phyloP scores from a whole-genome alignment of 1,140 invertebrate genomes.

The Chrysopa pallens region DNA sequence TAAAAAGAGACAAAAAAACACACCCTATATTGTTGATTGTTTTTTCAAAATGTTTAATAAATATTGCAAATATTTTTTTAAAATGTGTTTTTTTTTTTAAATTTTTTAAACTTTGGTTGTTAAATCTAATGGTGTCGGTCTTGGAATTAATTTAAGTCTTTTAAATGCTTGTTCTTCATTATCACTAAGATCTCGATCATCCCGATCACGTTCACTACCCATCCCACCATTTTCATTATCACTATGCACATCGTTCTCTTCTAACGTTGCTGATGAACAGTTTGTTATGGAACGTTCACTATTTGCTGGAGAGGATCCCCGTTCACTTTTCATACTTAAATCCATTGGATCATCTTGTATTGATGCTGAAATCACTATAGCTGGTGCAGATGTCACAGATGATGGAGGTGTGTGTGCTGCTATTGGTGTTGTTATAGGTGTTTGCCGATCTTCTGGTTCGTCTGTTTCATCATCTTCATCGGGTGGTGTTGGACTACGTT shows the following conservation, averaged over 20 bases:
- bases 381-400: slow-evolving; percentile 18
- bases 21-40: no score
- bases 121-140: slow-evolving; percentile 44
- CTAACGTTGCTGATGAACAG: slow-evolving; percentile 17
- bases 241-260: slow-evolving; percentile 24
- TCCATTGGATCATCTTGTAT: slow-evolving; percentile 59
- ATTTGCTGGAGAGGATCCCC: slow-evolving; percentile 26
- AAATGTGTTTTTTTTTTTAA: neutral
- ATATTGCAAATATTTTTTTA: neutral
- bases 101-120: slow-evolving; percentile 28
- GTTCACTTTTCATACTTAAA: slow-evolving; percentile 44
- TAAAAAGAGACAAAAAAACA: no score
- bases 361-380: slow-evolving; percentile 11
- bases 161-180: slow-evolving; percentile 29
- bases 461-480: slow-evolving; percentile 15
- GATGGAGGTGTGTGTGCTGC: slow-evolving; percentile 16
- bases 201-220: slow-evolving; percentile 30
- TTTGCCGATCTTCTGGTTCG: slow-evolving; percentile 1
- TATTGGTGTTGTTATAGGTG: slow-evolving; percentile 7
- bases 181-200: slow-evolving; percentile 31
- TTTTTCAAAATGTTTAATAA: no score
- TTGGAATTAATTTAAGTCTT: slow-evolving; percentile 27
- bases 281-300: slow-evolving; percentile 28
- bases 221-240: slow-evolving; percentile 26
- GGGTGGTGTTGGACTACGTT: slow-evolving; percentile 28